These are phyloP conservation scores for Lycodopsis pacificus DNA, from an alignment of 2,797 vertebrate genomes.

Conservation along the genomic window DNA sequence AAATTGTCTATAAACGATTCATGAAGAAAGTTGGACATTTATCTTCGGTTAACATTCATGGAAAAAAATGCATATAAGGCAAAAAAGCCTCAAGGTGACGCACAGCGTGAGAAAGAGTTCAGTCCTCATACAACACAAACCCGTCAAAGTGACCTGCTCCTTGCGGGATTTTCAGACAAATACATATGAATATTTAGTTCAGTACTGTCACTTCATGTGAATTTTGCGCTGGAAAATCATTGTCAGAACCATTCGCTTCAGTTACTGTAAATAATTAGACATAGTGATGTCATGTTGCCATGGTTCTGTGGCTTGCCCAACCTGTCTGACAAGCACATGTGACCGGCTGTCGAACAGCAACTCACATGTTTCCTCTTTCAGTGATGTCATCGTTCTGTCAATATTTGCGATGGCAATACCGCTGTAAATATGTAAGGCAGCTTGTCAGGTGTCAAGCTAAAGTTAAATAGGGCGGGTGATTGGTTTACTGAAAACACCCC, in stretches of 20 bases:
- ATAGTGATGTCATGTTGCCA: constrained; percentile 59
- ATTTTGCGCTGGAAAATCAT: constrained; percentile 39
- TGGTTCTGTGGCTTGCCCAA: constrained; percentile 62
- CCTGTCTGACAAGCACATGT: constrained; percentile 77
- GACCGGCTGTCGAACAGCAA: constrained; percentile 53
- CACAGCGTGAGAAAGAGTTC: not conserved
- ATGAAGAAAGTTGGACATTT: not conserved
- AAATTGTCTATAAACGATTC: not conserved
- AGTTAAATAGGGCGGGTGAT: constrained; percentile 38
- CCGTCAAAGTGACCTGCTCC: not conserved
- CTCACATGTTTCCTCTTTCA: constrained; percentile 82
- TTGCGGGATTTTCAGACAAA: not conserved
- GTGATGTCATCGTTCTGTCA: constrained; percentile 81
- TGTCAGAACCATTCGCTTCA: constrained; percentile 23
- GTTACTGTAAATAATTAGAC: constrained; percentile 53
- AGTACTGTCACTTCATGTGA: not conserved
- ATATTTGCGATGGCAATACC: constrained; percentile 83
- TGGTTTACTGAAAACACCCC: constrained; percentile 76
- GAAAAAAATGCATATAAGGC: not conserved
- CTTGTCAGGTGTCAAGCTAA: constrained; percentile 42
- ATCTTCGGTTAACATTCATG: not conserved
- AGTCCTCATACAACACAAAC: constrained; percentile 1
- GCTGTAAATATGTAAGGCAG: constrained; percentile 68
- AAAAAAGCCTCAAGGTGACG: not conserved
- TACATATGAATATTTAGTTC: not conserved